phyloP scores from a whole-genome alignment of 2,113 vertebrate species.

The Phoxinus phoxinus region DNA sequence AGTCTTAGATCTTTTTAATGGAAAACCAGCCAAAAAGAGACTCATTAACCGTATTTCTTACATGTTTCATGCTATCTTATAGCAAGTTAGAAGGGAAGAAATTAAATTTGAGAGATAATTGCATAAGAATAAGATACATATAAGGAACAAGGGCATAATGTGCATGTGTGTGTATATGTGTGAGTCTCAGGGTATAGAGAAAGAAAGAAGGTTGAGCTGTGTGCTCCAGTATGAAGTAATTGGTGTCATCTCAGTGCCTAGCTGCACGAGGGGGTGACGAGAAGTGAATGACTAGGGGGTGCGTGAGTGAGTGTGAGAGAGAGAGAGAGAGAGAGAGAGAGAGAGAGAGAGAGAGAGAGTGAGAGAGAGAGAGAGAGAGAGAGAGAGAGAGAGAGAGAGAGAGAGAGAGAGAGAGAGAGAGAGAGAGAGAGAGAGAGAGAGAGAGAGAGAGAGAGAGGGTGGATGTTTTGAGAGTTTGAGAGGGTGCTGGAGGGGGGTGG shows the following conservation, averaged over 20 bases:
- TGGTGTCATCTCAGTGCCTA: slow-evolving; percentile 41
- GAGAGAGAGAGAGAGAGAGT: neutral
- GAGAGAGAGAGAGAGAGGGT: slow-evolving; percentile 10
- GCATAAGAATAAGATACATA: neutral
- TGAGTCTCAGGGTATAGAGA: slow-evolving; percentile 4
- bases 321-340: slow-evolving; percentile 37
- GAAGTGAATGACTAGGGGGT: slow-evolving; percentile 39
- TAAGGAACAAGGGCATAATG: neutral
- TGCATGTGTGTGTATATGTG: neutral
- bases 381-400: slow-evolving; percentile 3
- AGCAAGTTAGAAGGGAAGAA: no score
- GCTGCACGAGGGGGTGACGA: slow-evolving; percentile 45
- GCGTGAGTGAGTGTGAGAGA: slow-evolving; percentile 36
- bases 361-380: no score
- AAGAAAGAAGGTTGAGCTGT: neutral
- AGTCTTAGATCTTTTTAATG: neutral
- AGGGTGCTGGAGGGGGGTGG: slow-evolving; percentile 28
- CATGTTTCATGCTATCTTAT: no score
- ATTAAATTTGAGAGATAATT: no score
- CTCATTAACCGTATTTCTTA: neutral
- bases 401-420: slow-evolving; percentile 38
- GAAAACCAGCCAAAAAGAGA: neutral
- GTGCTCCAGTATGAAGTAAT: slow-evolving; percentile 39
- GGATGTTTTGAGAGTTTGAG: slow-evolving; percentile 34
- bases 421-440: slow-evolving; percentile 15